A percentile compares a stretch with the other conserved stretches of the same genome.
Evolutionary conservation across 2,888 invertebrate species (phyloP).

Genomic region (Drosophila tripunctata): DNA sequence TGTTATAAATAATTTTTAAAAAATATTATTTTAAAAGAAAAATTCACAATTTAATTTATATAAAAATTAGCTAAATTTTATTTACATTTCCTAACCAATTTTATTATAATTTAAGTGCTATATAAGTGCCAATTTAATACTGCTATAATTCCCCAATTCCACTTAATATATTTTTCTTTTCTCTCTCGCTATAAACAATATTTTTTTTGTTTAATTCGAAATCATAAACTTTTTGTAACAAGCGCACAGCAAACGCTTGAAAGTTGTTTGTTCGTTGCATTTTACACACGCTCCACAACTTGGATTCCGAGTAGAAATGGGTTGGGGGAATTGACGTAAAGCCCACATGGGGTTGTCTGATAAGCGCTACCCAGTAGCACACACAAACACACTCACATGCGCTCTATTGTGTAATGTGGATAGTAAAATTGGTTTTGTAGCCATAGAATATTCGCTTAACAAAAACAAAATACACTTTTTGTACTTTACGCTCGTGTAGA

Average conservation of each 20-base stretch:
- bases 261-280: constrained; percentile 67
- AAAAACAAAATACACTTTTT: not conserved
- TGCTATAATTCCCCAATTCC: too few relatives aligned
- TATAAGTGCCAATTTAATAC: too few relatives aligned
- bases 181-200: constrained; percentile 63
- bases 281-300: constrained; percentile 52
- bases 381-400: not conserved
- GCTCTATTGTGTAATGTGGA: not conserved
- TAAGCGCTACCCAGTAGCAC: constrained; percentile 34
- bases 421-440: not conserved
- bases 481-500: not conserved
- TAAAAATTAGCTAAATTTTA: not conserved
- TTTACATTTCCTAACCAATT: not conserved
- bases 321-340: constrained; percentile 19
- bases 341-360: constrained; percentile 40
- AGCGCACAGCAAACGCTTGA: constrained; percentile 72
- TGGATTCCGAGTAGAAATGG: constrained; percentile 35
- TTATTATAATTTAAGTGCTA: not conserved
- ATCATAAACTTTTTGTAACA: constrained; percentile 80
- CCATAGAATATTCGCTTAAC: not conserved
- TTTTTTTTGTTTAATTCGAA: constrained; percentile 77
- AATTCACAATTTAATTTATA: too few relatives aligned
- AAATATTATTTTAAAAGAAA: not conserved
- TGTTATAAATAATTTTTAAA: not conserved
- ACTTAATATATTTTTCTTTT: constrained; percentile 61